Conservation (phyloP, 1,140 invertebrate species). For the Patella vulgata region DNA sequence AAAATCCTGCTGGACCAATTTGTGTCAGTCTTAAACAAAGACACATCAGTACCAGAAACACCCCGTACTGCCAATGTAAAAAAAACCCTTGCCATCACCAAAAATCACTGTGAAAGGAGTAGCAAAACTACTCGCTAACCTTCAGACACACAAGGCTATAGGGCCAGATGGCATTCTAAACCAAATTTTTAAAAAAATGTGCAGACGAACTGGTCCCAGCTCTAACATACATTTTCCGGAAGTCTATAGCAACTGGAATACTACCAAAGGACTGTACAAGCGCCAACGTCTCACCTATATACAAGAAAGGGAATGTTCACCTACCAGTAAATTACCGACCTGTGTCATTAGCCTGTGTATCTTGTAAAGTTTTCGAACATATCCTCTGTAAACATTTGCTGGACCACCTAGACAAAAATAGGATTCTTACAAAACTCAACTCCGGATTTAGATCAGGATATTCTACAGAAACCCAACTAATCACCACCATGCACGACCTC, state of each 20-base stretch:
- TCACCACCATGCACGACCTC: conserved; percentile 12
- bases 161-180: conserved; percentile 6
- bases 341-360: conserved; percentile 25
- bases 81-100: no score
- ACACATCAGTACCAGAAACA: not conserved
- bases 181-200: not conserved
- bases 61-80: no score
- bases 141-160: conserved; percentile 1
- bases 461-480: no score
- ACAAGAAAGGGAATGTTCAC: conserved; percentile 28
- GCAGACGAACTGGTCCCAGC: not conserved
- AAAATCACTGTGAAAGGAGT: no score
- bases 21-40: conserved; percentile 27
- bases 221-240: not conserved
- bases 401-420: conserved; percentile 28
- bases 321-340: conserved; percentile 25
- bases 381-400: no score
- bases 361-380: conserved; percentile 27
- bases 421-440: conserved; percentile 14
- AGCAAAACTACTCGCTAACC: no score
- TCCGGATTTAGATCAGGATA: conserved; percentile 23
- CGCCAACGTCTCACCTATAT: conserved; percentile 29
- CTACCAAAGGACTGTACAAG: conserved; percentile 16
- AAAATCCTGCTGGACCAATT: conserved; percentile 30
- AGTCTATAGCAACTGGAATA: no score